Conservation (phyloP, 2,888 invertebrate species). For the Drosophila neutralis region DNA sequence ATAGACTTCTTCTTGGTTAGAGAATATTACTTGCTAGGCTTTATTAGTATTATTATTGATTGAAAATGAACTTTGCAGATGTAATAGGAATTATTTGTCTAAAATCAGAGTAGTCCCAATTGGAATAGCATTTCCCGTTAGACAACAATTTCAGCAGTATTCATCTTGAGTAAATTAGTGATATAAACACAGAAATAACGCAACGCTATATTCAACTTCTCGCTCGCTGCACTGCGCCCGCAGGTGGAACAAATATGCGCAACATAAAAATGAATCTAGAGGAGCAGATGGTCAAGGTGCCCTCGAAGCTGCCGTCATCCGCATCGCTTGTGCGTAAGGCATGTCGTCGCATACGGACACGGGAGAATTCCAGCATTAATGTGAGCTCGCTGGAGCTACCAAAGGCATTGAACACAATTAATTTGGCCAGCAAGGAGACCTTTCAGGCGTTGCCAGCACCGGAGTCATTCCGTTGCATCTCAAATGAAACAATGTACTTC, state of each 20-base stretch:
- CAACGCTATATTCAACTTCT: constrained; percentile 21
- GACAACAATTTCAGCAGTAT: background rate
- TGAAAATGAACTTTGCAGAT: background rate
- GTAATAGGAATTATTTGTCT: background rate
- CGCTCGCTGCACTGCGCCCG: constrained; percentile 30
- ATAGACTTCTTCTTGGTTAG: background rate
- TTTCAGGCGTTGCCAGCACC: constrained; percentile 3
- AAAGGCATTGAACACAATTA: background rate
- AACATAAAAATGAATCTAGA: constrained; percentile 55
- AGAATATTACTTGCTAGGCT: background rate
- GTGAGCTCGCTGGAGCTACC: constrained; percentile 26
- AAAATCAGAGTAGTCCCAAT: background rate
- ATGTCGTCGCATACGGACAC: constrained; percentile 51
- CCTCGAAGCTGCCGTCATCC: constrained; percentile 39
- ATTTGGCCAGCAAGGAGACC: background rate
- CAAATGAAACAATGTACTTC: constrained; percentile 4
- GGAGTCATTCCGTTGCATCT: constrained; percentile 2
- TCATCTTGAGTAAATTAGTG: background rate
- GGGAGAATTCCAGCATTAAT: constrained; percentile 45
- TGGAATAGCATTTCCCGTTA: background rate
- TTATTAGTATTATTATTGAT: no score
- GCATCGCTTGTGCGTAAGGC: constrained; percentile 64
- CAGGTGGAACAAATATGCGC: constrained; percentile 51
- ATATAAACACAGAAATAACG: constrained; percentile 6
- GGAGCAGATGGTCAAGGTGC: constrained; percentile 27